These are phyloP conservation scores for Atta cephalotes DNA, from an alignment of 1,140 invertebrate species.

Conservation along the genomic window DNA sequence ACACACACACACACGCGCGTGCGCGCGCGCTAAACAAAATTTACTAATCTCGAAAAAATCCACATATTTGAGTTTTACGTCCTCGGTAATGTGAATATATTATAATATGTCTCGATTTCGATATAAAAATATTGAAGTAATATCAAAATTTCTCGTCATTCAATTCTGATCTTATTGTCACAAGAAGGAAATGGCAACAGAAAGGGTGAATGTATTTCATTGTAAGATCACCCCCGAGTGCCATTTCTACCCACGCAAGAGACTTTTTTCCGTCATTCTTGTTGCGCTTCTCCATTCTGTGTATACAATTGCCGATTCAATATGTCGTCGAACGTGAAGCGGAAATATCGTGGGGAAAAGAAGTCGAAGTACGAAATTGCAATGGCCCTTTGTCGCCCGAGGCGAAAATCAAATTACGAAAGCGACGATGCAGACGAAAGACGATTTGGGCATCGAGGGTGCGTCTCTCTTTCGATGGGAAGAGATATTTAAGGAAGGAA, in stretches of 20 bases:
- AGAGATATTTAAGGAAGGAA: conserved; percentile 65
- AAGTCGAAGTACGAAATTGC: conserved; percentile 65
- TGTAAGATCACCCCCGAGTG: conserved; percentile 79
- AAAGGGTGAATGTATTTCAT: conserved; percentile 78
- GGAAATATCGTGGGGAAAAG: conserved; percentile 33
- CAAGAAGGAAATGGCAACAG: conserved; percentile 46
- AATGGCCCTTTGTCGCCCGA: conserved; percentile 54
- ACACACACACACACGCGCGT: no score
- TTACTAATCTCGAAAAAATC: background rate
- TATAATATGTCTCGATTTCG: background rate
- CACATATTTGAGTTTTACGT: background rate
- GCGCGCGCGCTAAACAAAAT: background rate
- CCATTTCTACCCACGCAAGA: conserved; percentile 73
- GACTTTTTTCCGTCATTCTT: conserved; percentile 68
- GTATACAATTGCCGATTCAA: conserved; percentile 68
- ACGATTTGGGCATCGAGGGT: conserved; percentile 66
- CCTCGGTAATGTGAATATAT: background rate
- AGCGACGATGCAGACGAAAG: conserved; percentile 51
- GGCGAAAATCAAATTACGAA: conserved; percentile 73
- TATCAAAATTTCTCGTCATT: background rate
- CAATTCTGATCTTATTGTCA: conserved; percentile 16
- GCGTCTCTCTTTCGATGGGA: conserved; percentile 47
- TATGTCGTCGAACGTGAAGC: conserved; percentile 61
- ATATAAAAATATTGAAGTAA: conserved; percentile 18
- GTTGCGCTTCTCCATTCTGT: conserved; percentile 59